A percentile compares a stretch with the other conserved stretches of the same genome.
Evolutionary conservation across 2,888 invertebrate genomes (phyloP).

Genomic region (Hirtodrosophila confusa): DNA sequence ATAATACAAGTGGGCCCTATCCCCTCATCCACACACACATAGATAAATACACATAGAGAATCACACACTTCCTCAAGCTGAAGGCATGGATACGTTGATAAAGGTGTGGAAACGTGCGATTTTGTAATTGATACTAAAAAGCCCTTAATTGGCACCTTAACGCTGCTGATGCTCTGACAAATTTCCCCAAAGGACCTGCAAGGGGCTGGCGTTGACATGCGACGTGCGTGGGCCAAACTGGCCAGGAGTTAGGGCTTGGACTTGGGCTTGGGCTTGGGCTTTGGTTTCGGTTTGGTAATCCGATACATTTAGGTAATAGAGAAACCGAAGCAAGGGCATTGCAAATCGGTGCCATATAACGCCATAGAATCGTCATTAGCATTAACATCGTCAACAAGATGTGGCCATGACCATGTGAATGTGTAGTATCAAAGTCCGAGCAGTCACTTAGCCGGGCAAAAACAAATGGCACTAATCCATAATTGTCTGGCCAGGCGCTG

Average conservation of each 20-base stretch:
- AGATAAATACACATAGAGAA: constrained; percentile 15
- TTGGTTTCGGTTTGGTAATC: constrained; percentile 58
- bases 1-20: constrained; percentile 37
- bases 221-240: constrained; percentile 57
- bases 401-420: constrained; percentile 22
- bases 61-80: constrained; percentile 21
- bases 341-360: constrained; percentile 69
- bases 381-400: constrained; percentile 35
- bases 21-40: constrained; percentile 17
- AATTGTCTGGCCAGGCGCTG: constrained; percentile 73
- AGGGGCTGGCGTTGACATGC: constrained; percentile 64
- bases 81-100: constrained; percentile 47
- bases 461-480: constrained; percentile 82
- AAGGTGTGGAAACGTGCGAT: constrained; percentile 81
- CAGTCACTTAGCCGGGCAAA: constrained; percentile 48
- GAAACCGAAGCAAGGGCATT: constrained; percentile 42
- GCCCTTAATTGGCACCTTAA: constrained; percentile 84
- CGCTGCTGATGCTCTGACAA: constrained; percentile 82
- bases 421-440: constrained; percentile 43
- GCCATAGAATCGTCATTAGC: constrained; percentile 57
- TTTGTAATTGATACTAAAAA: constrained; percentile 85
- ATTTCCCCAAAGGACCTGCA: constrained; percentile 79
- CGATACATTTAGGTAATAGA: constrained; percentile 66
- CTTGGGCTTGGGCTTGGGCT: constrained; percentile 10
- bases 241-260: constrained; percentile 18